Evolutionary conservation across 2,113 vertebrate genomes (phyloP).

Genomic region (Ammodramus savannarum): DNA sequence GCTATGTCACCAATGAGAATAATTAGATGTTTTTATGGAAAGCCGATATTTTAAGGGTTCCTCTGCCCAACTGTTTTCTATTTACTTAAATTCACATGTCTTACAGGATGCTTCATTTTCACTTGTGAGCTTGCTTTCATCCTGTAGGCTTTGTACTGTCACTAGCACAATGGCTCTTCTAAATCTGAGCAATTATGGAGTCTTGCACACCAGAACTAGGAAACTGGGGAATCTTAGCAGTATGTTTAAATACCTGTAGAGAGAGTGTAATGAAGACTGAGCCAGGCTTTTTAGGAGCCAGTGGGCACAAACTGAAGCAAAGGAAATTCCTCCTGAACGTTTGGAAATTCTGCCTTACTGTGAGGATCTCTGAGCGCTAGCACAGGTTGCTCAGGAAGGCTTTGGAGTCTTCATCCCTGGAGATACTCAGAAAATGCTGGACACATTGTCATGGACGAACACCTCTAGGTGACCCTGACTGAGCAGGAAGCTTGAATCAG

Average conservation of each 20-base stretch:
- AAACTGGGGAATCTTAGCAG: neutral
- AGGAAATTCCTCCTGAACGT: neutral
- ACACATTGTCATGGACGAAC: rapidly evolving
- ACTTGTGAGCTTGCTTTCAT: neutral
- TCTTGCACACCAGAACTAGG: neutral
- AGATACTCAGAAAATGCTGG: neutral
- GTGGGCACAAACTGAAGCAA: neutral
- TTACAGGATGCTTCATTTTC: neutral
- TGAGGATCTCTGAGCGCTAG: neutral
- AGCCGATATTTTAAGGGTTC: neutral
- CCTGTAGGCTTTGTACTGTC: rapidly evolving
- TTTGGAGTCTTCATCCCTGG: neutral
- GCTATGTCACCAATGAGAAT: neutral
- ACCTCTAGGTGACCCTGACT: neutral
- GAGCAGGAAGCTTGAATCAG: neutral
- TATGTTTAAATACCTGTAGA: neutral
- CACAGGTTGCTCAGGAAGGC: neutral
- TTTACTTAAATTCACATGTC: neutral
- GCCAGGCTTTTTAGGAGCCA: neutral
- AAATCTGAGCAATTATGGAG: neutral
- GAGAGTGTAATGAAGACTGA: neutral
- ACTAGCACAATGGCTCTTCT: neutral
- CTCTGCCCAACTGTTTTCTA: neutral
- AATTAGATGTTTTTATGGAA: neutral
- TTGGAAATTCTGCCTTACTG: neutral